Evolutionary conservation across 2,113 vertebrate species (phyloP).

Genomic region (Scartelaos histophorus): DNA sequence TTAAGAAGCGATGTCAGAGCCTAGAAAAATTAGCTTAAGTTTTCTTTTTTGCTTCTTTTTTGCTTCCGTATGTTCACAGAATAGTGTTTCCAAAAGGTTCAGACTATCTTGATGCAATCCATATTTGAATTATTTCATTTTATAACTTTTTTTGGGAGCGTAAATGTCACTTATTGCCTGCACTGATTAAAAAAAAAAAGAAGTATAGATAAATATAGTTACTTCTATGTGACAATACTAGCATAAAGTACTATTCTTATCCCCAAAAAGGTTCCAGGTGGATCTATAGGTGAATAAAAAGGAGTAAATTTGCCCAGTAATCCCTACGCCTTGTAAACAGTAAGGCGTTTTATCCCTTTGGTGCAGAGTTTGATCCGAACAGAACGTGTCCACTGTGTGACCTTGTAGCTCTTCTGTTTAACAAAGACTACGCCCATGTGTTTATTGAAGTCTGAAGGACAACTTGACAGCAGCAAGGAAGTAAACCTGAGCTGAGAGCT

Average conservation of each 20-base stretch:
- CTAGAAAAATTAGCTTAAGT: background rate
- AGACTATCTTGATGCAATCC: too few relatives aligned
- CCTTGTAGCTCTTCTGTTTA: conserved; percentile 36
- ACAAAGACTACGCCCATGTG: conserved; percentile 45
- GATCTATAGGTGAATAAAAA: conserved; percentile 5
- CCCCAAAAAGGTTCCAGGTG: background rate
- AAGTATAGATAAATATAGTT: too few relatives aligned
- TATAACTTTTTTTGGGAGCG: too few relatives aligned
- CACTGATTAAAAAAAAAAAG: too few relatives aligned
- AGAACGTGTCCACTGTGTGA: conserved; percentile 5
- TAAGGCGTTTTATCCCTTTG: background rate
- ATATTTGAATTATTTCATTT: too few relatives aligned
- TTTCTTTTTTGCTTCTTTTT: too few relatives aligned
- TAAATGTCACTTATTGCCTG: too few relatives aligned
- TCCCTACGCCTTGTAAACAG: background rate
- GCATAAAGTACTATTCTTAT: too few relatives aligned
- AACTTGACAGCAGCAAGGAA: conserved; percentile 54
- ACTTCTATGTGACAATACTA: too few relatives aligned
- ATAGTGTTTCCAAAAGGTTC: too few relatives aligned
- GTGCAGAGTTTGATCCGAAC: conserved; percentile 12
- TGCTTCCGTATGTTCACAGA: too few relatives aligned
- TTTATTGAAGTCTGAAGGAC: conserved; percentile 66
- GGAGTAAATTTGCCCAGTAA: background rate
- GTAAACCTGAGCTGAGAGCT: conserved; percentile 42
- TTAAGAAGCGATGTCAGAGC: conserved; percentile 4